Evolutionary conservation across 2,888 invertebrate genomes (phyloP).

Genomic region (Rhamphomyia laevipes): DNA sequence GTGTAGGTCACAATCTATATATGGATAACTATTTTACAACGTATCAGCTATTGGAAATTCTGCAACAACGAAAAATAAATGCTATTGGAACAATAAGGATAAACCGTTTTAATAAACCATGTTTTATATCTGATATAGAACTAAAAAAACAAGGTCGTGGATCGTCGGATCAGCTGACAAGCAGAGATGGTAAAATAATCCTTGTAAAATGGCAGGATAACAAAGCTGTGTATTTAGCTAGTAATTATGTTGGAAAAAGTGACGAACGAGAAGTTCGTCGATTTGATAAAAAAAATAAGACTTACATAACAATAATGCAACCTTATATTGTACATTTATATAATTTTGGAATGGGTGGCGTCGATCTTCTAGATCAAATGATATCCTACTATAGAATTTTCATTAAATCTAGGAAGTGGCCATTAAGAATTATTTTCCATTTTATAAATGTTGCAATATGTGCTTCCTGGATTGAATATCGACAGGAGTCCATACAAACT

Average conservation of each 20-base stretch:
- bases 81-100: neutral
- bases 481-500: too few relatives aligned
- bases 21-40: neutral
- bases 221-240: neutral
- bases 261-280: neutral
- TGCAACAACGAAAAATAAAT: slow-evolving; percentile 16
- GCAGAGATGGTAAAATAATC: neutral
- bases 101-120: neutral
- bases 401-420: too few relatives aligned
- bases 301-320: neutral
- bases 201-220: neutral
- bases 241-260: neutral
- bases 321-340: too few relatives aligned
- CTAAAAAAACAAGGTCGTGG: neutral
- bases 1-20: neutral
- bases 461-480: too few relatives aligned
- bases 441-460: too few relatives aligned
- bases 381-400: too few relatives aligned
- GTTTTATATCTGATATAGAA: neutral
- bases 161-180: neutral
- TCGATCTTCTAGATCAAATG: too few relatives aligned
- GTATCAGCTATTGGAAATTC: neutral
- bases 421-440: too few relatives aligned
- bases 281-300: neutral
- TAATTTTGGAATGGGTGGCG: too few relatives aligned